Evolutionary conservation across 2,888 invertebrate genomes (phyloP).

Genomic region (Bombylius discolor): DNA sequence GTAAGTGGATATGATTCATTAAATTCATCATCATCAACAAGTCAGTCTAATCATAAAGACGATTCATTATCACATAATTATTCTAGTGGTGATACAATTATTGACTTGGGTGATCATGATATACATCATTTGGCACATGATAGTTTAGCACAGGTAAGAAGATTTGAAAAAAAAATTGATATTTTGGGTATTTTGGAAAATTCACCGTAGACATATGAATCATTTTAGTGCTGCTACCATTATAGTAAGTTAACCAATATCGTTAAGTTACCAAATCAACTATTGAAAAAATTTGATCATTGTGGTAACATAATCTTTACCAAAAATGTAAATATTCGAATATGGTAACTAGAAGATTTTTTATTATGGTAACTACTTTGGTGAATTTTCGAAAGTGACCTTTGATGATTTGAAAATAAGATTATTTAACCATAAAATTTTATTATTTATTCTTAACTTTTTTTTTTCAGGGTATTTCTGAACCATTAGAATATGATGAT

Average conservation of each 20-base stretch:
- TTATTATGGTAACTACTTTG: neutral
- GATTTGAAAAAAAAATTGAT: neutral
- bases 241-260: too few relatives aligned
- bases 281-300: too few relatives aligned
- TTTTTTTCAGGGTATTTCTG: slow-evolving; percentile 3
- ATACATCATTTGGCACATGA: slow-evolving; percentile 10
- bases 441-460: neutral
- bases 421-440: too few relatives aligned
- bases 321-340: too few relatives aligned
- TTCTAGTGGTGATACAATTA: slow-evolving; percentile 33
- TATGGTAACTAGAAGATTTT: neutral
- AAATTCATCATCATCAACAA: neutral
- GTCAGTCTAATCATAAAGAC: slow-evolving; percentile 1
- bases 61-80: slow-evolving; percentile 1
- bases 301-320: too few relatives aligned
- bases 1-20: slow-evolving; percentile 4
- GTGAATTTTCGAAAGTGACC: too few relatives aligned
- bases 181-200: neutral
- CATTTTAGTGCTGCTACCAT: too few relatives aligned
- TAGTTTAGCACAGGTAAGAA: slow-evolving; percentile 10
- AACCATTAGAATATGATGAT: slow-evolving; percentile 5
- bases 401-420: too few relatives aligned
- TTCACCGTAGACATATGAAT: too few relatives aligned
- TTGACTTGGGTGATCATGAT: slow-evolving; percentile 32
- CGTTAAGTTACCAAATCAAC: too few relatives aligned